phyloP scores from a whole-genome alignment of 2,888 invertebrate genomes.

The Drosophila cyrtoloma region DNA sequence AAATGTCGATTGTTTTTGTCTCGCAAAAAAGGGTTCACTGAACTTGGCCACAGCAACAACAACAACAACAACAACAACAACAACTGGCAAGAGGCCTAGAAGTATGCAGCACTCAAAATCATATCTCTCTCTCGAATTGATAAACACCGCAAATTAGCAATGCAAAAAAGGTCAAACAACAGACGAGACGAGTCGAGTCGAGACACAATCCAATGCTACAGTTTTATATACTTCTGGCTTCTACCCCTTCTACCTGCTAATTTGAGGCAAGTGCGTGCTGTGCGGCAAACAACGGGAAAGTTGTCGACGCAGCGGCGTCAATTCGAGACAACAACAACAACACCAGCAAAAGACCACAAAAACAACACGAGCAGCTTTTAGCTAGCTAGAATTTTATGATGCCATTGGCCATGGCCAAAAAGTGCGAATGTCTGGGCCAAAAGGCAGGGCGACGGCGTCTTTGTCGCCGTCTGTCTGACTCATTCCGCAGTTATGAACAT shows the following conservation, averaged over 20 bases:
- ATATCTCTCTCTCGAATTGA: conserved; percentile 47
- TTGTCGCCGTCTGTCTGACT: conserved; percentile 72
- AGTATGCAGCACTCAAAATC: conserved; percentile 37
- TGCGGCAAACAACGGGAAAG: conserved; percentile 39
- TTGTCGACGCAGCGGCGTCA: conserved; percentile 37
- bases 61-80: background rate
- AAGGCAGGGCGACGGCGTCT: conserved; percentile 54
- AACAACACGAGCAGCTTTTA: conserved; percentile 42
- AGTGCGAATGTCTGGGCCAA: conserved; percentile 65
- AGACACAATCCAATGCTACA: conserved; percentile 17
- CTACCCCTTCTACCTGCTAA: conserved; percentile 1
- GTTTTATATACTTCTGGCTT: background rate
- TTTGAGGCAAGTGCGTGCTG: conserved; percentile 51
- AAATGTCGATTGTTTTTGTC: conserved; percentile 56
- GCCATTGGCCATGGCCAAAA: conserved; percentile 79
- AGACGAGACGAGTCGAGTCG: conserved; percentile 45
- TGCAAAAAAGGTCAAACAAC: conserved; percentile 69
- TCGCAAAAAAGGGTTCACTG: conserved; percentile 55
- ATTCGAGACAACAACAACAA: conserved; percentile 23
- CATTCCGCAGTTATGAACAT: conserved; percentile 34
- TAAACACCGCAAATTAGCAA: conserved; percentile 63
- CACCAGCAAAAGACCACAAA: background rate
- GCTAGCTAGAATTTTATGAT: conserved; percentile 70
- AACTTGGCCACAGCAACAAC: conserved; percentile 32
- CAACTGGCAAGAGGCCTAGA: conserved; percentile 31